phyloP scores from a whole-genome alignment of 2,888 invertebrate species.

The Tachina grossa region DNA sequence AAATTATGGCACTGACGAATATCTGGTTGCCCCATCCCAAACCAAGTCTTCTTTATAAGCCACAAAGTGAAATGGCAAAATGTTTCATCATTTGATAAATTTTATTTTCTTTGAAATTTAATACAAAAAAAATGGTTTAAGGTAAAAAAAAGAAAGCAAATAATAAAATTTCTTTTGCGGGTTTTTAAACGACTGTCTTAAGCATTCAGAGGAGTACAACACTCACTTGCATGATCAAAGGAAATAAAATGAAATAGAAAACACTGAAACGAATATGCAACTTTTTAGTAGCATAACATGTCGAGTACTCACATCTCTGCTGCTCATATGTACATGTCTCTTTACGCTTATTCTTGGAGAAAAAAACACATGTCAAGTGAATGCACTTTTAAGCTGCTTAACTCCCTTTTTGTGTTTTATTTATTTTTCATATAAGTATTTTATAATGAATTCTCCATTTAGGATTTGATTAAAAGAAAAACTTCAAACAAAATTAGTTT shows the following conservation, averaged over 20 bases:
- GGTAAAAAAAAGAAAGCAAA: neutral
- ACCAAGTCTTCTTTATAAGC: neutral
- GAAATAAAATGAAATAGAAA: neutral
- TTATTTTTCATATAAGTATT: no score
- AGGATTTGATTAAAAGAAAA: no score
- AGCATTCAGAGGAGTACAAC: neutral
- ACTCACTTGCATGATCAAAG: neutral
- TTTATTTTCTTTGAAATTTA: neutral
- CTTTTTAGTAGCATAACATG: neutral
- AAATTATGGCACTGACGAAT: constrained; percentile 16
- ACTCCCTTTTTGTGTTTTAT: no score
- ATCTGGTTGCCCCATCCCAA: neutral
- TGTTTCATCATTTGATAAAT: constrained; percentile 1
- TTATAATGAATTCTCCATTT: no score
- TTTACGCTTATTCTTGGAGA: neutral
- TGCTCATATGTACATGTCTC: neutral
- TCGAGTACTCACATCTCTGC: neutral
- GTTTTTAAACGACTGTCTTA: neutral
- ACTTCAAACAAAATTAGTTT: no score
- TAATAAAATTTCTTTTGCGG: neutral
- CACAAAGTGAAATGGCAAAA: neutral
- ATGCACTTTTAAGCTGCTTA: constrained; percentile 38
- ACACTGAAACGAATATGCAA: neutral
- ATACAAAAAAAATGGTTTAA: neutral
- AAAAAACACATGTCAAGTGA: constrained; percentile 48